These are phyloP conservation scores for Tupaia tana DNA, from an alignment of 2,113 vertebrate species.

Conservation along the genomic window DNA sequence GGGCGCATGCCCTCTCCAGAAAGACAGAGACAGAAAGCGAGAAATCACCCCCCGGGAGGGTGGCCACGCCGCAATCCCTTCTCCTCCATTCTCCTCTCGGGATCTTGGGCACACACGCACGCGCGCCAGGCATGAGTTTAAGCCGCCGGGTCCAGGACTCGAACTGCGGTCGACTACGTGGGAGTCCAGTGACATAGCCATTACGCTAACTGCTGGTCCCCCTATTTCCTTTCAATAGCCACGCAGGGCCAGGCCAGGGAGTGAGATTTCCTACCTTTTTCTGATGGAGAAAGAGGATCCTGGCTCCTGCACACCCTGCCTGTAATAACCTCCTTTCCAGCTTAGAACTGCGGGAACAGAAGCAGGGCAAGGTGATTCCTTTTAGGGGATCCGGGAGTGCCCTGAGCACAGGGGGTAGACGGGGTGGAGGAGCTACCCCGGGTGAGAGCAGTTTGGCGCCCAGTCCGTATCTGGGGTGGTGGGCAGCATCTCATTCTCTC, in stretches of 20 bases:
- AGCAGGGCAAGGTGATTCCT: not conserved
- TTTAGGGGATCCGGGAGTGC: not conserved
- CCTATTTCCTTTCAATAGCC: not conserved
- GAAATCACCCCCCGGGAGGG: too few species aligned
- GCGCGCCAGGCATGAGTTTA: too few species aligned
- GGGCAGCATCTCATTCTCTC: not conserved
- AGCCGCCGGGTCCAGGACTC: too few species aligned
- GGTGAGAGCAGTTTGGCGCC: not conserved
- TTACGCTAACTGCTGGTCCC: too few species aligned
- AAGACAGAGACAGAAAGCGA: too few species aligned
- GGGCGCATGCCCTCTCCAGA: too few species aligned
- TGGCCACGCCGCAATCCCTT: too few species aligned
- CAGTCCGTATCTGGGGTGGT: not conserved
- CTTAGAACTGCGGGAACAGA: not conserved
- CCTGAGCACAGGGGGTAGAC: not conserved
- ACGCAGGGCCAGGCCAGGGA: not conserved
- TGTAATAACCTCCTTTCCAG: not conserved
- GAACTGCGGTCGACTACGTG: too few species aligned
- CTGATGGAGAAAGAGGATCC: not conserved
- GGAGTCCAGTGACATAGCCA: too few species aligned
- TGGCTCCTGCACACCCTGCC: not conserved
- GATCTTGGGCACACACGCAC: too few species aligned
- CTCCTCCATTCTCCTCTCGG: too few species aligned
- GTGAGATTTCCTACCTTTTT: not conserved
- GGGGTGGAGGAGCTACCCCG: rapidly evolving